Conservation (phyloP, 1,140 invertebrate species). For the Anthonomus grandis region DNA sequence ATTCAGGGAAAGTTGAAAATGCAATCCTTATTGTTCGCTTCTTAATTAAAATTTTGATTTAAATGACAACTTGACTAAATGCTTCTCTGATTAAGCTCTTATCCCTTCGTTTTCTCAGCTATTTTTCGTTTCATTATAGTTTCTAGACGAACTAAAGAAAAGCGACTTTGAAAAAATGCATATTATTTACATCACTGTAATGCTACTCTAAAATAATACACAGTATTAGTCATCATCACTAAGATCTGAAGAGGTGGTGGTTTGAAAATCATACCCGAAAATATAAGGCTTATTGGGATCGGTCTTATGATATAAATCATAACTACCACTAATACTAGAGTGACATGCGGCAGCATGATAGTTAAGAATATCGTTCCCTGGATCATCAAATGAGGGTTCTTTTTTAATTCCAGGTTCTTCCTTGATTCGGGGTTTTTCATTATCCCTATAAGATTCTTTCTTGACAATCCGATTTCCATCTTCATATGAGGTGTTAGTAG, state of each 20-base stretch:
- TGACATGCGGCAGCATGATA: constrained; percentile 37
- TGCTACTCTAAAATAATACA: no score
- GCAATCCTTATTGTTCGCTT: no score
- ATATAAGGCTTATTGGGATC: constrained; percentile 34
- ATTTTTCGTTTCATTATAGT: no score
- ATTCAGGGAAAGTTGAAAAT: no score
- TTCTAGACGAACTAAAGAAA: no score
- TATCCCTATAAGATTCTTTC: neutral
- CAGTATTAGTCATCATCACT: constrained; percentile 19
- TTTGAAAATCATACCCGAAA: constrained; percentile 43
- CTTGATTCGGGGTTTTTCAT: neutral
- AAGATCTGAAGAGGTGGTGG: constrained; percentile 27
- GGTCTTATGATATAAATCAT: constrained; percentile 27
- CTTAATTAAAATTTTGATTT: no score
- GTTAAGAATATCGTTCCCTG: constrained; percentile 8
- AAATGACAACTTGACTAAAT: no score
- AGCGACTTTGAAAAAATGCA: no score
- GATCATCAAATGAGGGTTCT: neutral
- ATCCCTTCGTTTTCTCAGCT: no score
- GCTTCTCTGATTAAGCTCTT: no score
- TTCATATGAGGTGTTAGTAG: neutral
- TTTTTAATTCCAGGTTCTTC: neutral
- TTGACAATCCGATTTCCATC: neutral
- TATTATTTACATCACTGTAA: no score
- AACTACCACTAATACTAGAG: constrained; percentile 38